A percentile compares a stretch with the other conserved stretches of the same genome.
These are phyloP conservation scores for Toxotes jaculatrix DNA, from an alignment of 2,113 vertebrate species.

Conservation along the genomic window DNA sequence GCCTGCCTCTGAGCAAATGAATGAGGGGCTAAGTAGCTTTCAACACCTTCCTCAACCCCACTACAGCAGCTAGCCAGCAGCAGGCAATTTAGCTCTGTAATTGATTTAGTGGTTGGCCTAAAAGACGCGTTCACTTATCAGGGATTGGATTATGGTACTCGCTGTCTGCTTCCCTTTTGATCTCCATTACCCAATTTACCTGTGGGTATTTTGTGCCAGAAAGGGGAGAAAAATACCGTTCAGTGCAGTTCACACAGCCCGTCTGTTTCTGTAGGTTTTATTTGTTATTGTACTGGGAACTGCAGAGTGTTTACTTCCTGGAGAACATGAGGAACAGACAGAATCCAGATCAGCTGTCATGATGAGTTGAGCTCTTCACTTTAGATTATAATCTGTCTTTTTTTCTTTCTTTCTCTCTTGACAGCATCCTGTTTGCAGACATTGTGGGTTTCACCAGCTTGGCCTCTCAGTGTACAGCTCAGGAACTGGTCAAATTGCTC, in stretches of 20 bases:
- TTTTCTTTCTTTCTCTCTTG: conserved; percentile 16
- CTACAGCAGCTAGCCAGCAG: conserved; percentile 60
- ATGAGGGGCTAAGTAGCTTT: conserved; percentile 69
- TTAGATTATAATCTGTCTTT: conserved; percentile 4
- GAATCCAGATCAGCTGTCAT: conserved; percentile 12
- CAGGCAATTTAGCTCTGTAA: conserved; percentile 57
- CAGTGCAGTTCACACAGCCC: not conserved
- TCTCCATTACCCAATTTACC: conserved; percentile 37
- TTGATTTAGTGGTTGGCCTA: conserved; percentile 62
- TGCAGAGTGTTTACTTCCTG: conserved; percentile 3
- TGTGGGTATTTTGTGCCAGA: conserved; percentile 15
- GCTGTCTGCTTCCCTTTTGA: conserved; percentile 44
- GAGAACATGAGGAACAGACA: not conserved
- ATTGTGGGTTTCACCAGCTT: conserved; percentile 98
- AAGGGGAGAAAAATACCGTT: not conserved
- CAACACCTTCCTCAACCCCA: conserved; percentile 57
- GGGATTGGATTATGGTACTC: conserved; percentile 54
- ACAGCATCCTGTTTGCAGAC: conserved; percentile 98
- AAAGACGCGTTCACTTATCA: conserved; percentile 55
- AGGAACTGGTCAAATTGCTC: conserved; percentile 97
- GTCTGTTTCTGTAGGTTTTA: not conserved
- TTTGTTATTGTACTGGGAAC: not conserved
- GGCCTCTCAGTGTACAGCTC: conserved; percentile 97
- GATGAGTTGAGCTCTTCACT: not conserved
- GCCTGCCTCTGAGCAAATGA: conserved; percentile 60